These are phyloP conservation scores for Drosophila nikananu DNA, from an alignment of 1,140 invertebrate genomes.

Conservation along the genomic window DNA sequence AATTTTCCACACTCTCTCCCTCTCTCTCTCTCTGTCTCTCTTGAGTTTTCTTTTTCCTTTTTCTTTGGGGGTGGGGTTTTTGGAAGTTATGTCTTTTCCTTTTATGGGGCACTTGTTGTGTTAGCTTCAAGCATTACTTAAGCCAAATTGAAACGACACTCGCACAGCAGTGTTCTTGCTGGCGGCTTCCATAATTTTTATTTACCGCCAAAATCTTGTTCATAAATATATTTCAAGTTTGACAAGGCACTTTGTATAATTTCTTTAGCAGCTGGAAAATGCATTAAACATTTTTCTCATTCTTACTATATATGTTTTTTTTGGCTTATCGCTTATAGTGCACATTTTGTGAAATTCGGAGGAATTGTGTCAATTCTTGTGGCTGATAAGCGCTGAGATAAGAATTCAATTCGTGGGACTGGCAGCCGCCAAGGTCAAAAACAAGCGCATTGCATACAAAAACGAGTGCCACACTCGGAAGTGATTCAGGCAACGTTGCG, in stretches of 20 bases:
- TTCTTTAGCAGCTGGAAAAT: conserved; percentile 31
- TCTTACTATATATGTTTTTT: neutral
- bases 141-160: conserved; percentile 66
- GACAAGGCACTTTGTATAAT: conserved; percentile 34
- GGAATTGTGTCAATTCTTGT: conserved; percentile 46
- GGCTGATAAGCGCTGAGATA: conserved; percentile 50
- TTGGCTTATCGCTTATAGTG: conserved; percentile 28
- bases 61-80: neutral
- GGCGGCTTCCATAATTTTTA: conserved; percentile 24
- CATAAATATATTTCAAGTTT: conserved; percentile 56
- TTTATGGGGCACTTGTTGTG: conserved; percentile 82
- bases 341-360: conserved; percentile 36
- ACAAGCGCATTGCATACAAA: conserved; percentile 24
- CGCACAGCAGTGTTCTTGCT: conserved; percentile 47
- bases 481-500: conserved; percentile 31
- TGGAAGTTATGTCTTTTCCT: conserved; percentile 32
- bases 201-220: conserved; percentile 36
- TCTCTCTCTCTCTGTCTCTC: neutral
- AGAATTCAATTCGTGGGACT: conserved; percentile 16
- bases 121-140: conserved; percentile 59
- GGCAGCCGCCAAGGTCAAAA: conserved; percentile 38
- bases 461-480: conserved; percentile 26
- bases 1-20: conserved; percentile 23
- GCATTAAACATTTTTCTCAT: conserved; percentile 38
- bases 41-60: conserved; percentile 34